phyloP scores from a whole-genome alignment of 2,888 invertebrate species.

The Nebria salina region DNA sequence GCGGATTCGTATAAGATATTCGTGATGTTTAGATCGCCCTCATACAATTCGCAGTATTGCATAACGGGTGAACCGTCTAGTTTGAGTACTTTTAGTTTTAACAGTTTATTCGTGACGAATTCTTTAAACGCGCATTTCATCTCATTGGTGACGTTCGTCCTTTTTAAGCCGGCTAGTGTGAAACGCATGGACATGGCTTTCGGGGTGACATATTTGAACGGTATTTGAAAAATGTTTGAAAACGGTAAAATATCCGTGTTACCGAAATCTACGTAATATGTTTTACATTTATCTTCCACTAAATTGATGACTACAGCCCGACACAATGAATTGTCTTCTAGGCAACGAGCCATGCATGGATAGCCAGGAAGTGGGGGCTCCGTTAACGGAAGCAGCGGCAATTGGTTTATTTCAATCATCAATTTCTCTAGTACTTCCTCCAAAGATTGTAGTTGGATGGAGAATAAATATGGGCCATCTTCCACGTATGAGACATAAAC shows the following conservation, averaged over 20 bases:
- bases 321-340: constrained; percentile 74
- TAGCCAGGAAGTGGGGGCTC: constrained; percentile 79
- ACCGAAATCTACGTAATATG: constrained; percentile 85
- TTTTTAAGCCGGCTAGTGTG: constrained; percentile 75
- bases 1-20: constrained; percentile 51
- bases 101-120: constrained; percentile 70
- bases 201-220: constrained; percentile 75
- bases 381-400: constrained; percentile 69
- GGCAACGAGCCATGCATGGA: constrained; percentile 79
- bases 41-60: constrained; percentile 78
- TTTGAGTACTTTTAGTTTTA: constrained; percentile 73
- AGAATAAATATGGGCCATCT: constrained; percentile 82
- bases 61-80: constrained; percentile 77
- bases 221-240: constrained; percentile 78
- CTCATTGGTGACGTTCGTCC: constrained; percentile 65
- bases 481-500: constrained; percentile 81
- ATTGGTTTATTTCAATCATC: constrained; percentile 77
- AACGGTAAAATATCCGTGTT: constrained; percentile 78
- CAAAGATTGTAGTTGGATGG: constrained; percentile 74
- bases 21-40: constrained; percentile 59
- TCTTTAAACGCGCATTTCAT: constrained; percentile 78
- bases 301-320: constrained; percentile 81
- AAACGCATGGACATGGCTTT: constrained; percentile 81
- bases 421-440: constrained; percentile 71
- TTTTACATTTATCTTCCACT: constrained; percentile 75